Evolutionary conservation across 2,797 vertebrate species (phyloP), one percentile per base, ranked within the genome.

Genomic region (Lepus townsendii): DNA sequence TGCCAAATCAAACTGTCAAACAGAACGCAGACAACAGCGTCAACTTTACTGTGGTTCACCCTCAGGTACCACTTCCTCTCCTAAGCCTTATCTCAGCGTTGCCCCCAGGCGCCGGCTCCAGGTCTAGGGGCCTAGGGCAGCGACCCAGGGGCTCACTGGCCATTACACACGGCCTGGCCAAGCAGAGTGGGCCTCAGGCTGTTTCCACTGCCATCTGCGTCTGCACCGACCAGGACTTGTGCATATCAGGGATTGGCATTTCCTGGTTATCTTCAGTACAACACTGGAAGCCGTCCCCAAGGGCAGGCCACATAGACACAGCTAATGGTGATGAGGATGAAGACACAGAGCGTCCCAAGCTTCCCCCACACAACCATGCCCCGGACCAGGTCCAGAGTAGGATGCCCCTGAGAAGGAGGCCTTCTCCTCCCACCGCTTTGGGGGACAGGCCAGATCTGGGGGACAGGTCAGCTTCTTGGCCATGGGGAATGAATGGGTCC

Each of bases 1-100:
- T 98, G 98, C 99, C 98, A 98, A 97, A 97, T 98, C 99, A 99
- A 99, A 99, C 99, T 99, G 99, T 99, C 99, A 99, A 99, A 99
- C 96, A 95, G 99, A 98, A 99, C 98, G 99, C 94, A 99, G 97
- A 98, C 95, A 98, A 97, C 54, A 97, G 95, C 95, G 94, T 98
- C 97, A 98, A 68, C 97, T 93, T 96, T n/a, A 42, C 60, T 57
- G 20, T 38, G 32, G 66, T 4, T 32, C 30, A 1, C 30, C 12
- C 17, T 14, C 7, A 22, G 4, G n/a, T 9, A 22, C 19, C n/a
- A 30, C 13, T 19, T 50, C 84, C 69, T 60, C 0, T 0, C 52
- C 85, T 88, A 5, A 20, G 54, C 4, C 26, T 52, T 57, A 57
- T 17, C 38, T 50, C 68, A 52, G 20, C 0, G 30, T 42, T 11